phyloP scores from a whole-genome alignment of 92 coral and sea anemone species.

The Porites rus region DNA sequence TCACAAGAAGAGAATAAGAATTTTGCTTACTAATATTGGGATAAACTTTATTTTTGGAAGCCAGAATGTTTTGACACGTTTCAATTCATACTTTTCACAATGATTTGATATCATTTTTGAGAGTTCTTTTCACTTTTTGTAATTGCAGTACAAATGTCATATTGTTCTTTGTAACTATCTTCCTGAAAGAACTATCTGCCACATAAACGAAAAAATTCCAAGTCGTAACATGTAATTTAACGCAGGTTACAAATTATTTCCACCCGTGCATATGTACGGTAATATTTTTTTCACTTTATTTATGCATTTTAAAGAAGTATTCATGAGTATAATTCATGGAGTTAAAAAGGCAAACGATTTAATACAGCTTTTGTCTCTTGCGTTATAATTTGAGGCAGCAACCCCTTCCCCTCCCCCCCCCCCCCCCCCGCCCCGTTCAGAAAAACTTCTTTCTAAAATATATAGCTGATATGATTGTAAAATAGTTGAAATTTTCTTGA shows the following conservation, averaged over 20 bases:
- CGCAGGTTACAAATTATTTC: constrained; percentile 33
- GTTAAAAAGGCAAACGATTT: neutral
- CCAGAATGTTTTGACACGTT: neutral
- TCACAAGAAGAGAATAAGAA: neutral
- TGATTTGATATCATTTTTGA: constrained; percentile 40
- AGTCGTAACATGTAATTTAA: constrained; percentile 18
- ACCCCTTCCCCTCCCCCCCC: neutral
- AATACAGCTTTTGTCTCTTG: neutral
- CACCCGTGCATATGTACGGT: constrained; percentile 34
- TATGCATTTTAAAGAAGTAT: constrained; percentile 25
- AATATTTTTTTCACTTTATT: constrained; percentile 51
- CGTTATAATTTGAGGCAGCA: constrained; percentile 6
- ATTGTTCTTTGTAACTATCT: neutral
- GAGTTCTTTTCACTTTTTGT: constrained; percentile 31
- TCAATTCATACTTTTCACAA: constrained; percentile 3
- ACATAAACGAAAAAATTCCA: constrained; percentile 23
- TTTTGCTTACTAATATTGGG: neutral
- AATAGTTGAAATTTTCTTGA: neutral
- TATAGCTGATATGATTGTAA: neutral
- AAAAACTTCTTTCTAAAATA: neutral
- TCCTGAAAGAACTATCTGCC: constrained; percentile 19
- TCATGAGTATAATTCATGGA: neutral
- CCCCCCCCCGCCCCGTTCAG: too few species aligned
- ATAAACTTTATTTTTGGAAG: constrained; percentile 10
- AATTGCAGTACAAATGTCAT: neutral